Conservation (phyloP, 2,797 vertebrate species). For the Falco naumanni region DNA sequence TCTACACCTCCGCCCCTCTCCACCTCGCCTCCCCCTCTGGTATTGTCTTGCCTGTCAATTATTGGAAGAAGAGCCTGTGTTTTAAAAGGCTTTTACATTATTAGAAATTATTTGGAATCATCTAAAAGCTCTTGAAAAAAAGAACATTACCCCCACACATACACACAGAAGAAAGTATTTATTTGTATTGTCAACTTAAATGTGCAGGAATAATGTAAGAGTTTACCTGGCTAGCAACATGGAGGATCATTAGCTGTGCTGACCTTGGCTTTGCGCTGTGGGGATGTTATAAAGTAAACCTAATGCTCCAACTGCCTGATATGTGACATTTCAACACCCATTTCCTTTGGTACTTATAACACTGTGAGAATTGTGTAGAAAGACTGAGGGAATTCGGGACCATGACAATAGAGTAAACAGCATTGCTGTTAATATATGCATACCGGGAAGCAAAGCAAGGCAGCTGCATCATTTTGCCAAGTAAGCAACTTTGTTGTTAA, state of each 20-base stretch:
- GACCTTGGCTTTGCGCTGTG: not conserved
- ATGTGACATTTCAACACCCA: accelerated
- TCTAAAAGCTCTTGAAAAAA: conserved; percentile 73
- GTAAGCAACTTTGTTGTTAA: conserved; percentile 67
- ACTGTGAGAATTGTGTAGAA: not conserved
- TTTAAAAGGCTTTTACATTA: conserved; percentile 77
- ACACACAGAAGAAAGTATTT: conserved; percentile 60
- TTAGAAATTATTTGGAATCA: conserved; percentile 76
- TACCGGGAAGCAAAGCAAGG: not conserved
- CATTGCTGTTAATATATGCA: not conserved
- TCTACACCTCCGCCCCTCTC: conserved; percentile 75
- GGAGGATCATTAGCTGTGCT: not conserved
- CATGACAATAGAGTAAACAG: not conserved
- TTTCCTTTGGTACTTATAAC: not conserved
- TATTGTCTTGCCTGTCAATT: conserved; percentile 78
- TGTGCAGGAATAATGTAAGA: not conserved
- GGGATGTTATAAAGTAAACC: not conserved
- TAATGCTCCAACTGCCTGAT: not conserved
- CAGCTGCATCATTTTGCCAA: conserved; percentile 44
- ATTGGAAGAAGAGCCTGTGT: conserved; percentile 73
- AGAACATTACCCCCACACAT: conserved; percentile 53
- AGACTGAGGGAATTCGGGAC: not conserved
- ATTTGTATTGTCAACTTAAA: conserved; percentile 47
- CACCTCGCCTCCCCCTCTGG: conserved; percentile 69
- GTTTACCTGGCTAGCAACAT: not conserved